Evolutionary conservation across 2,113 vertebrate species (phyloP).

Genomic region (Bombycilla garrulus): DNA sequence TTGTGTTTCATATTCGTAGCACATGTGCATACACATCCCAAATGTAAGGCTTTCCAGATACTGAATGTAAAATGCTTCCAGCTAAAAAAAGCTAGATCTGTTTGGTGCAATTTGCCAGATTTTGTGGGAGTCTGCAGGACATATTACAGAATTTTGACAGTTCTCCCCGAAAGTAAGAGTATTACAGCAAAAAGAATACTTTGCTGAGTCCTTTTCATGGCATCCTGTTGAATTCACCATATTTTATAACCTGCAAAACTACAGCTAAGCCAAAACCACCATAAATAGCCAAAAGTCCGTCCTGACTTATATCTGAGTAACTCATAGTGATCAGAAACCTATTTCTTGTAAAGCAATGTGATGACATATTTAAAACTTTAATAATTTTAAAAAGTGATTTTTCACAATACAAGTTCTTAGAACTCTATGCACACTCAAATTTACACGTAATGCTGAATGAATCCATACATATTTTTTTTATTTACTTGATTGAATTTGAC

Average conservation of each 20-base stretch:
- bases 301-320: background rate
- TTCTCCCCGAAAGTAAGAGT: background rate
- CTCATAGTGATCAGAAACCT: background rate
- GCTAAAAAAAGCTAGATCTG: background rate
- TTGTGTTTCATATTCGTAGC: background rate
- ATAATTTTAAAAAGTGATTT: background rate
- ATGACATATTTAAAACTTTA: background rate
- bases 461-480: background rate
- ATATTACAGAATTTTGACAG: background rate
- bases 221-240: background rate
- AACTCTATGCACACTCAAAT: background rate
- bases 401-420: background rate
- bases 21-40: background rate
- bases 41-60: conserved; percentile 5
- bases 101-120: background rate
- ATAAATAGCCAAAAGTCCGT: background rate
- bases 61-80: background rate
- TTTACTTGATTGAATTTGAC: background rate
- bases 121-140: background rate
- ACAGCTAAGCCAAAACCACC: background rate
- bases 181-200: background rate
- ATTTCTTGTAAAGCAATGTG: background rate
- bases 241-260: background rate
- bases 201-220: background rate
- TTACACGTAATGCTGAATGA: background rate